A percentile compares a stretch with the other conserved stretches of the same genome.
Conservation (phyloP, 2,113 vertebrate genomes). For the Channa maculata region DNA sequence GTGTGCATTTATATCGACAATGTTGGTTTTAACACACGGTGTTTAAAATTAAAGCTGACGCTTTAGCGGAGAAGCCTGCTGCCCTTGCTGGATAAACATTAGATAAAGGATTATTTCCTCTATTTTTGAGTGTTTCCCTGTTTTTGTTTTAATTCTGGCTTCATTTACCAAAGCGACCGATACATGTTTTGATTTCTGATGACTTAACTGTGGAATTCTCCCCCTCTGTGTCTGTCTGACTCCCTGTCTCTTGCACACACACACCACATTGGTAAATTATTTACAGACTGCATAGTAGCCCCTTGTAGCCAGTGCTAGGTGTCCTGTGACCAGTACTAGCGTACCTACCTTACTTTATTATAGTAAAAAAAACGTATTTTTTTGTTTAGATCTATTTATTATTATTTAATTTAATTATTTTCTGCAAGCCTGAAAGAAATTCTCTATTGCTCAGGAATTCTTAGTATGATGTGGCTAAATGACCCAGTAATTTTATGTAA, state of each 20-base stretch:
- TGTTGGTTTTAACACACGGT: neutral
- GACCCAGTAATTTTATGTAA: too few relatives aligned
- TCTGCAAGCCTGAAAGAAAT: too few relatives aligned
- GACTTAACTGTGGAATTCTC: conserved; percentile 18
- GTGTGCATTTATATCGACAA: conserved; percentile 20
- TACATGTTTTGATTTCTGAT: conserved; percentile 23
- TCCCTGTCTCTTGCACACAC: neutral
- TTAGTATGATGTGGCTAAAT: too few relatives aligned
- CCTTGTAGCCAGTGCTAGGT: neutral
- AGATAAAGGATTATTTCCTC: neutral
- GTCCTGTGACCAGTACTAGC: conserved; percentile 17
- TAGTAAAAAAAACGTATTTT: too few relatives aligned
- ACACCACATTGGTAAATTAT: conserved; percentile 59
- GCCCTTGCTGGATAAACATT: neutral
- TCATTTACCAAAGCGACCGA: conserved; percentile 1
- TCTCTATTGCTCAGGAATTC: too few relatives aligned
- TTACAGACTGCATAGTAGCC: conserved; percentile 48
- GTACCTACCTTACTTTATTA: too few relatives aligned
- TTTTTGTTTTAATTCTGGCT: conserved; percentile 4
- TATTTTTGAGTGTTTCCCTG: neutral
- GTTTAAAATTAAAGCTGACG: conserved; percentile 18
- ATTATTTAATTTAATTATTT: too few relatives aligned
- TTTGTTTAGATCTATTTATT: too few relatives aligned
- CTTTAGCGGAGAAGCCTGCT: neutral
- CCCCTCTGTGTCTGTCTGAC: neutral